Conservation (phyloP, 2,797 vertebrate genomes). For the Scolopax bukidnonensis region DNA sequence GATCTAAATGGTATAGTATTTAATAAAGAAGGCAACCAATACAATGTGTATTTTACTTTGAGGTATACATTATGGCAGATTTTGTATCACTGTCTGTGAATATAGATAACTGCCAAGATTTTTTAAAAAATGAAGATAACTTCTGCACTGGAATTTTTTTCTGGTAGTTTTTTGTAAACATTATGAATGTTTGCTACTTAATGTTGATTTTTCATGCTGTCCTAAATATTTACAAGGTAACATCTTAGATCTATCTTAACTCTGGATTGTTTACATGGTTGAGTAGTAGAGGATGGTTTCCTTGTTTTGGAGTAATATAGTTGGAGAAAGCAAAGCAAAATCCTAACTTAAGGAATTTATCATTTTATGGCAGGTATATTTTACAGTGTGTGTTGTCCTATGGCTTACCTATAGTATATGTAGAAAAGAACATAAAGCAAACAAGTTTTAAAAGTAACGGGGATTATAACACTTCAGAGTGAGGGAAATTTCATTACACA, state of each 20-base stretch:
- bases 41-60: not conserved
- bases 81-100: not conserved
- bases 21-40: not conserved
- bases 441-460: not conserved
- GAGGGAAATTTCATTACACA: not conserved
- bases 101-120: not conserved
- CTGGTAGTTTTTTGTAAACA: not conserved
- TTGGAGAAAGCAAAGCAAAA: not conserved
- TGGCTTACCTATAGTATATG: not conserved
- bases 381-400: not conserved
- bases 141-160: not conserved
- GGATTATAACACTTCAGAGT: not conserved
- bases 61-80: not conserved
- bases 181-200: not conserved
- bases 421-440: not conserved
- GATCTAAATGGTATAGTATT: not conserved
- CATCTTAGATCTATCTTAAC: not conserved
- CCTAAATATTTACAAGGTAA: not conserved
- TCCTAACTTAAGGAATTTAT: not conserved
- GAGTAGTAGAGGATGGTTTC: not conserved
- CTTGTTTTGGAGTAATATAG: not conserved
- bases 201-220: not conserved
- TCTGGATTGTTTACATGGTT: not conserved
- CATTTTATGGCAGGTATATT: not conserved
- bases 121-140: not conserved